Conservation (phyloP, 1,140 invertebrate genomes). For the Aphelinus atriplicis region DNA sequence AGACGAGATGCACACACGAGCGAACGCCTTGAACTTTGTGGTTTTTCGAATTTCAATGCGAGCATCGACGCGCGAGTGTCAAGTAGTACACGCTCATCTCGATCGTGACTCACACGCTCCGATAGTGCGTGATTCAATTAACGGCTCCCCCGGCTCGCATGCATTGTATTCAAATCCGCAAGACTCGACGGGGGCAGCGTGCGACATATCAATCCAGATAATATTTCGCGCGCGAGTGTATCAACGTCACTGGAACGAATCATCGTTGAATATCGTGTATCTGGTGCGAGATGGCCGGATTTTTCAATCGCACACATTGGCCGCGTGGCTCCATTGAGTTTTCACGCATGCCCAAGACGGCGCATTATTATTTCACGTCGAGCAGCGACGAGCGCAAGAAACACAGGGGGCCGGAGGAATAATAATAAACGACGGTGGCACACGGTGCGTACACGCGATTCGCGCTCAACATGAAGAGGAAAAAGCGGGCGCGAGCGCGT, state of each 20-base stretch:
- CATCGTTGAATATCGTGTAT: not conserved
- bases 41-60: slow-evolving; percentile 7
- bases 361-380: not conserved
- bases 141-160: too few relatives aligned
- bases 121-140: not conserved
- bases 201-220: too few relatives aligned
- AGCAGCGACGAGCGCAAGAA: not conserved
- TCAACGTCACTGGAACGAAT: too few relatives aligned
- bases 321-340: not conserved
- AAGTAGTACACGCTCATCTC: too few relatives aligned
- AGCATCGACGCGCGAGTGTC: not conserved
- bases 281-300: too few relatives aligned
- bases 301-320: not conserved
- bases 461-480: slow-evolving; percentile 1
- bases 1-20: too few relatives aligned
- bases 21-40: slow-evolving; percentile 9
- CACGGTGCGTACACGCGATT: not conserved
- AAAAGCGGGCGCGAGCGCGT: not conserved
- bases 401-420: not conserved
- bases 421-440: not conserved
- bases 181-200: too few relatives aligned
- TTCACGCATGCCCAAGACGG: not conserved
- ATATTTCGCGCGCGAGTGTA: too few relatives aligned
- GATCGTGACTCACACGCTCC: not conserved
- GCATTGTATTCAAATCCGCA: too few relatives aligned